These are phyloP conservation scores for Arrhamphus sclerolepis DNA, from an alignment of 2,797 vertebrate species.

Conservation along the genomic window DNA sequence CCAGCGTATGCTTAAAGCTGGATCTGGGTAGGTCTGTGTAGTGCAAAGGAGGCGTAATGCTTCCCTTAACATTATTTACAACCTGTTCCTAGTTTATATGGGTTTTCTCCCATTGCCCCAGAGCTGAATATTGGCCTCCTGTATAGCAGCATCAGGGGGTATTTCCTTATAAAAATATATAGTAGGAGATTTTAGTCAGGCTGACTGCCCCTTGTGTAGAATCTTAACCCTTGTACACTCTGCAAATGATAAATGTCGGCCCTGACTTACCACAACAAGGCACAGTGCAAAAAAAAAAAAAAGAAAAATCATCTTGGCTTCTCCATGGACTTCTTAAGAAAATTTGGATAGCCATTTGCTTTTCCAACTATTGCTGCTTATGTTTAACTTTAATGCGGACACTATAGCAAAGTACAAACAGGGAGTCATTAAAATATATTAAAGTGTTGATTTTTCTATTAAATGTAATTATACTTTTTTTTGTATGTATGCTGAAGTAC, in stretches of 20 bases:
- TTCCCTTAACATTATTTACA: constrained; percentile 73
- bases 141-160: constrained; percentile 41
- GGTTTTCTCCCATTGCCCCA: constrained; percentile 35
- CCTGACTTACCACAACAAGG: constrained; percentile 3
- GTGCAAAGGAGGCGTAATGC: constrained; percentile 67
- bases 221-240: constrained; percentile 24
- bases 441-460: constrained; percentile 45
- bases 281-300: constrained; percentile 19
- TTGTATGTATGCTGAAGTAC: constrained; percentile 18
- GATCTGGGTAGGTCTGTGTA: constrained; percentile 40
- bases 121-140: constrained; percentile 37
- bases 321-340: constrained; percentile 15
- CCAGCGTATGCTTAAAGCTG: constrained; percentile 47
- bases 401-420: constrained; percentile 12
- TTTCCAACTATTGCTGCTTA: constrained; percentile 22
- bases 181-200: constrained; percentile 41
- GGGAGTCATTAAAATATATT: constrained; percentile 41
- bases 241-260: constrained; percentile 13
- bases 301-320: constrained; percentile 18
- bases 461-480: constrained; percentile 23
- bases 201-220: constrained; percentile 30
- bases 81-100: constrained; percentile 51
- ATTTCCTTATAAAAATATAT: constrained; percentile 30
- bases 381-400: constrained; percentile 27
- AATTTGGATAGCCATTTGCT: constrained; percentile 34